A percentile compares a stretch with the other conserved stretches of the same genome.
These are phyloP conservation scores for Dicycla oo DNA, from an alignment of 2,888 invertebrate species.

Conservation along the genomic window DNA sequence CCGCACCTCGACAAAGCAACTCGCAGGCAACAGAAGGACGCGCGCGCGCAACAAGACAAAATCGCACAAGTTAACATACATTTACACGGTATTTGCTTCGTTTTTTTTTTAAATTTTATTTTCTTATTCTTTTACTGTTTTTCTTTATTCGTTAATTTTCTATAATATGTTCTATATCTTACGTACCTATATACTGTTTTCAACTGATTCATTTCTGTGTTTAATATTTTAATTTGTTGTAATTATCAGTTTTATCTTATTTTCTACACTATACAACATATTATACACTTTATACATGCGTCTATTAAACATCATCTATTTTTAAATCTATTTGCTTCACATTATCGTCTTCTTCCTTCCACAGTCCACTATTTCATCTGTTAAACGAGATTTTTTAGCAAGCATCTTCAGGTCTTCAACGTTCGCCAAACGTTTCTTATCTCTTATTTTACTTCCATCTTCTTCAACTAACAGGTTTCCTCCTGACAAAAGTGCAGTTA, in stretches of 20 bases:
- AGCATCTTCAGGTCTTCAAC: not conserved
- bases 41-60: slow-evolving; percentile 93
- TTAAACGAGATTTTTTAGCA: no score
- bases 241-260: no score
- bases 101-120: slow-evolving; percentile 64
- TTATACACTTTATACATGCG: slow-evolving; percentile 10
- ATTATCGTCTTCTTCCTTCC: not conserved
- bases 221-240: slow-evolving; percentile 21
- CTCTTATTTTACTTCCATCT: not conserved
- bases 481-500: no score
- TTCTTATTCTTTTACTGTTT: not conserved
- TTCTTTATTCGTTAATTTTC: slow-evolving; percentile 26
- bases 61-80: slow-evolving; percentile 95
- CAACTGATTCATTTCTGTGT: slow-evolving; percentile 7
- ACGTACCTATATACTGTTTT: not conserved
- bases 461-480: not conserved
- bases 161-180: slow-evolving; percentile 18
- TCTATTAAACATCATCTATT: slow-evolving; percentile 20
- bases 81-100: slow-evolving; percentile 93
- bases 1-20: slow-evolving; percentile 91
- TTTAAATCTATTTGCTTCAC: not conserved
- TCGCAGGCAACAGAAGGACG: slow-evolving; percentile 90
- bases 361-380: not conserved
- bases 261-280: slow-evolving; percentile 33
- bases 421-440: not conserved